A percentile compares a stretch with the other conserved stretches of the same genome.
Evolutionary conservation across 2,888 invertebrate genomes (phyloP).

Genomic region (Tenthredo scrophulariae): DNA sequence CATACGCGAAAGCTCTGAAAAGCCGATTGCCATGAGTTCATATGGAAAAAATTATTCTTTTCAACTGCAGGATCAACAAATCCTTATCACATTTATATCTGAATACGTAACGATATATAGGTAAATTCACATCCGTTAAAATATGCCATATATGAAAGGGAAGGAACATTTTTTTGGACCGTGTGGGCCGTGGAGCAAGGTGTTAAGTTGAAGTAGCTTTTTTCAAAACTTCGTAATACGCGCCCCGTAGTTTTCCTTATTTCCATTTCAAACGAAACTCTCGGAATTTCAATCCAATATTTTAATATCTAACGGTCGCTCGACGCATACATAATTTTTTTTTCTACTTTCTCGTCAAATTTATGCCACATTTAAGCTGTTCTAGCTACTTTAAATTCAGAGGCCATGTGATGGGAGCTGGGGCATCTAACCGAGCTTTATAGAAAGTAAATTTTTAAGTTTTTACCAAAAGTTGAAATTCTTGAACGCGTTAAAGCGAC

Average conservation of each 20-base stretch:
- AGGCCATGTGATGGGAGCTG: background rate
- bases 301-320: background rate
- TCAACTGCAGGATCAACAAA: background rate
- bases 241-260: background rate
- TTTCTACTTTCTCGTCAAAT: background rate
- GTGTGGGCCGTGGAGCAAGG: background rate
- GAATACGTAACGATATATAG: background rate
- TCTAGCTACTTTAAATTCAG: background rate
- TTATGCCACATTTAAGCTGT: background rate
- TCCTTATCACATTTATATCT: background rate
- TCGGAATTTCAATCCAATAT: constrained; percentile 3
- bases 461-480: too few relatives aligned
- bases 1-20: background rate
- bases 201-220: background rate
- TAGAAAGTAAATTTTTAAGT: too few relatives aligned
- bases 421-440: background rate
- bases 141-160: background rate
- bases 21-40: background rate
- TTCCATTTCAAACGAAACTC: background rate
- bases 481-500: too few relatives aligned
- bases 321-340: background rate
- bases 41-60: background rate
- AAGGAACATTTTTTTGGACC: background rate
- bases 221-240: background rate
- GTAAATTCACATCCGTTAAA: background rate